Percentiles rank a stretch among this genome's conserved stretches.
Evolutionary conservation across 2,888 invertebrate genomes (phyloP).

Genomic region (Graphium colonna): DNA sequence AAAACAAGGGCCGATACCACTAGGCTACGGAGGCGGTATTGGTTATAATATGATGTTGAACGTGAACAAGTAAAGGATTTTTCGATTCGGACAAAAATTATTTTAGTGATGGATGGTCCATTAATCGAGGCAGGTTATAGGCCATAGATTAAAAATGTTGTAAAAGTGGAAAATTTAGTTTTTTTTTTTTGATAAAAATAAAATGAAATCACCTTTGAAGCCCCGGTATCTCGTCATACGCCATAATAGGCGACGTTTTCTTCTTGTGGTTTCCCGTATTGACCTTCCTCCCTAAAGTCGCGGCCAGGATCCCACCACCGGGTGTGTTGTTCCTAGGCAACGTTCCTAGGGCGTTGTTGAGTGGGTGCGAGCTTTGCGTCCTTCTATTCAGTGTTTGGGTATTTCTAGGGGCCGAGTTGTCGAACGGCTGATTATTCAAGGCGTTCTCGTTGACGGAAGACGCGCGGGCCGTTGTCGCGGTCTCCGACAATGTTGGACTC

Average conservation of each 20-base stretch:
- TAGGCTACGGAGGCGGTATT: too few relatives aligned
- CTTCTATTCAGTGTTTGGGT: constrained; percentile 49
- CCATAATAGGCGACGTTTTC: constrained; percentile 74
- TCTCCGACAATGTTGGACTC: constrained; percentile 91
- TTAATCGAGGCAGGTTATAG: neutral
- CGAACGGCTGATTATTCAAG: constrained; percentile 56
- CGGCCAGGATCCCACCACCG: constrained; percentile 57
- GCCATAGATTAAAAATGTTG: too few relatives aligned
- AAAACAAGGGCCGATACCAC: too few relatives aligned
- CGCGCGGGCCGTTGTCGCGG: constrained; percentile 90
- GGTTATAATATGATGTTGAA: too few relatives aligned
- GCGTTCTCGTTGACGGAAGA: constrained; percentile 82
- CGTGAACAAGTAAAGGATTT: too few relatives aligned
- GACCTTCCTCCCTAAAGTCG: constrained; percentile 71
- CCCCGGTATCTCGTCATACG: constrained; percentile 81
- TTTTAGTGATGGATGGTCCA: too few relatives aligned
- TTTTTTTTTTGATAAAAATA: too few relatives aligned
- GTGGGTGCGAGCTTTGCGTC: constrained; percentile 54
- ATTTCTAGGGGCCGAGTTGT: constrained; percentile 53
- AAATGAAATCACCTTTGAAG: constrained; percentile 54
- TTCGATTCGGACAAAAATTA: too few relatives aligned
- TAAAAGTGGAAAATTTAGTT: too few relatives aligned
- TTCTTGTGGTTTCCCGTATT: constrained; percentile 76
- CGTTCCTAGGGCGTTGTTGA: constrained; percentile 67
- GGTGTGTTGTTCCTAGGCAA: constrained; percentile 63